Percentiles rank a stretch among this genome's conserved stretches.
These are phyloP conservation scores for Clarias batrachus DNA, from an alignment of 2,113 vertebrate genomes.

Conservation along the genomic window DNA sequence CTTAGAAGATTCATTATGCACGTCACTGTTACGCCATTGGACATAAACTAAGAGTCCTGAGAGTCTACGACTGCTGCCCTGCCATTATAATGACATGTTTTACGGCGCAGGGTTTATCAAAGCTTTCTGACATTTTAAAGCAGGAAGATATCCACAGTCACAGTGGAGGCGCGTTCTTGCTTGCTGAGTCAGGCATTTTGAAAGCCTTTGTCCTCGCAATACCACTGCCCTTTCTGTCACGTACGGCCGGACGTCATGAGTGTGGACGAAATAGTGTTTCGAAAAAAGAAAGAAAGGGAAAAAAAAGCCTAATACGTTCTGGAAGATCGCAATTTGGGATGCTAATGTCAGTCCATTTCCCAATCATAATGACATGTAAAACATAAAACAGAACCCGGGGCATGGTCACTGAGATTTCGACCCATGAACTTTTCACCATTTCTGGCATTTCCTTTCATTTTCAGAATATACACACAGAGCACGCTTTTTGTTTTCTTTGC, in stretches of 20 bases:
- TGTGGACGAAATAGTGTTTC: neutral
- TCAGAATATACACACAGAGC: neutral
- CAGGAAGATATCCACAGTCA: neutral
- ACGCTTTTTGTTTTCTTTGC: neutral
- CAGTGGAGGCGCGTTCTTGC: neutral
- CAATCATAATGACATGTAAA: neutral
- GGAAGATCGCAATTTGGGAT: neutral
- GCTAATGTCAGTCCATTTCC: neutral
- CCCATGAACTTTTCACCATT: neutral
- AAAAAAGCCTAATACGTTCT: neutral
- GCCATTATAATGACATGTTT: neutral
- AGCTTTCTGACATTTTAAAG: neutral
- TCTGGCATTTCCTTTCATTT: neutral
- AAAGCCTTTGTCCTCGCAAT: neutral
- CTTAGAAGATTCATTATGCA: neutral
- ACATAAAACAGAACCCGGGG: neutral
- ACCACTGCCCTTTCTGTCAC: neutral
- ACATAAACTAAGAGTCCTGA: neutral
- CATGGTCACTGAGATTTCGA: neutral
- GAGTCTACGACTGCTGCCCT: neutral
- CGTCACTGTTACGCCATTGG: neutral
- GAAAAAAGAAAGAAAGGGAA: neutral
- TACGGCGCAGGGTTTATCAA: neutral
- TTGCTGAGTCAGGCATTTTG: neutral
- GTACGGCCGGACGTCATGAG: neutral